These are phyloP conservation scores for Mactra quadrangularis DNA, from an alignment of 1,140 invertebrate species.

Conservation along the genomic window DNA sequence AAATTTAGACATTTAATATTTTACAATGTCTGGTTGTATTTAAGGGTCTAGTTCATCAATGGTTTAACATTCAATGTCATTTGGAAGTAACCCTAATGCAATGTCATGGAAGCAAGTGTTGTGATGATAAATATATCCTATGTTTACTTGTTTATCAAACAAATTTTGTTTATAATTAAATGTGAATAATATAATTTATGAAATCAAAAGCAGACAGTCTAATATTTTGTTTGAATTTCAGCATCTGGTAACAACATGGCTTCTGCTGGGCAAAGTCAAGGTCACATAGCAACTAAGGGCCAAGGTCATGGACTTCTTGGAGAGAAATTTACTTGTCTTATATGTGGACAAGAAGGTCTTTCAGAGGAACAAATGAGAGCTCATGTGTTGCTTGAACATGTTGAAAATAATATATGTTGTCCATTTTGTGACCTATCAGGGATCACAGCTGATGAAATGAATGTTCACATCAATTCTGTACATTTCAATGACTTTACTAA, in stretches of 20 bases:
- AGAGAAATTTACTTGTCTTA: slow-evolving; percentile 87
- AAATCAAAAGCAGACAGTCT: too few species aligned
- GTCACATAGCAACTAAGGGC: slow-evolving; percentile 13
- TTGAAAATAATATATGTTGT: slow-evolving; percentile 90
- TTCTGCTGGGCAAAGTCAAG: neutral
- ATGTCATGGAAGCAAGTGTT: too few species aligned
- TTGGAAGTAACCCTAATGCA: too few species aligned
- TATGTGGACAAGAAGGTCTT: slow-evolving; percentile 91
- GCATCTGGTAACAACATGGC: neutral
- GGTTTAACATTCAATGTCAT: too few species aligned
- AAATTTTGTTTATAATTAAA: too few species aligned
- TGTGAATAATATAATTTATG: too few species aligned
- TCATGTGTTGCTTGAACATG: slow-evolving; percentile 90
- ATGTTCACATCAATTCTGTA: slow-evolving; percentile 91
- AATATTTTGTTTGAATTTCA: slow-evolving; percentile 6
- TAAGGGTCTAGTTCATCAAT: too few species aligned
- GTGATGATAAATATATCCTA: too few species aligned
- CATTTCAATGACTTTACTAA: slow-evolving; percentile 88
- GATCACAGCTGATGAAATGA: slow-evolving; percentile 89
- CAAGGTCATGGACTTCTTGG: slow-evolving; percentile 38
- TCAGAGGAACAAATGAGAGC: slow-evolving; percentile 91
- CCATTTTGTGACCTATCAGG: slow-evolving; percentile 92
- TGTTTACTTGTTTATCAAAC: too few species aligned
- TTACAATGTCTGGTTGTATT: too few species aligned
- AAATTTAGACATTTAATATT: too few species aligned